Percentiles rank a stretch among this genome's conserved stretches.
These are phyloP conservation scores for Neodontobutis hainanensis DNA, from an alignment of 2,113 vertebrate species.

Conservation along the genomic window DNA sequence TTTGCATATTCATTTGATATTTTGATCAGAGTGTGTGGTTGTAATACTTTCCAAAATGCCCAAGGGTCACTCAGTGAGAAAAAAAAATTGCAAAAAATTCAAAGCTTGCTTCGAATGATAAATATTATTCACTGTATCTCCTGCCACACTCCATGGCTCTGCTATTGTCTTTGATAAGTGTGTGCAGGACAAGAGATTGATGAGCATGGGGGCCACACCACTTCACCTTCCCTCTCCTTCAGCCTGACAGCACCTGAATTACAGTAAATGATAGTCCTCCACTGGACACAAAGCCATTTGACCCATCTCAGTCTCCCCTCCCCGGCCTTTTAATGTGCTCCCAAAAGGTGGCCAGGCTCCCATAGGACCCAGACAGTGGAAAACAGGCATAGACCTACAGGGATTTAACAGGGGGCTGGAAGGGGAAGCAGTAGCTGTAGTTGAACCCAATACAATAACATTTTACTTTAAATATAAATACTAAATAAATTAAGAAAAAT, in stretches of 20 bases:
- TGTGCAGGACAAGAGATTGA: slow-evolving; percentile 76
- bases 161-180: slow-evolving; percentile 71
- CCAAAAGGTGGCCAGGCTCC: slow-evolving; percentile 76
- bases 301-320: slow-evolving; percentile 81
- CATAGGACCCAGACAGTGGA: slow-evolving; percentile 69
- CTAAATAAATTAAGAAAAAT: too few relatives aligned
- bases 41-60: too few relatives aligned
- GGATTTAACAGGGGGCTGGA: slow-evolving; percentile 31
- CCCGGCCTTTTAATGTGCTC: slow-evolving; percentile 80
- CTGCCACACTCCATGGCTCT: slow-evolving; percentile 41
- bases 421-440: slow-evolving; percentile 6
- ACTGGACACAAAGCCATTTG: slow-evolving; percentile 86
- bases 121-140: slow-evolving; percentile 33
- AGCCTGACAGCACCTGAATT: slow-evolving; percentile 85
- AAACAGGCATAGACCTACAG: slow-evolving; percentile 42
- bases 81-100: slow-evolving; percentile 8
- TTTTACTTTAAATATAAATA: too few relatives aligned
- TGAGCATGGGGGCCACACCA: slow-evolving; percentile 78
- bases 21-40: too few relatives aligned
- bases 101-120: slow-evolving; percentile 25
- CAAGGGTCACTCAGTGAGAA: too few relatives aligned
- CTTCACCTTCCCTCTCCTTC: slow-evolving; percentile 91
- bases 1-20: too few relatives aligned
- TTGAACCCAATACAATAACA: too few relatives aligned
- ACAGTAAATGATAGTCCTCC: slow-evolving; percentile 89